A percentile compares a stretch with the other conserved stretches of the same genome.
phyloP scores from a whole-genome alignment of 2,113 vertebrate species.

The Sapajus apella region DNA sequence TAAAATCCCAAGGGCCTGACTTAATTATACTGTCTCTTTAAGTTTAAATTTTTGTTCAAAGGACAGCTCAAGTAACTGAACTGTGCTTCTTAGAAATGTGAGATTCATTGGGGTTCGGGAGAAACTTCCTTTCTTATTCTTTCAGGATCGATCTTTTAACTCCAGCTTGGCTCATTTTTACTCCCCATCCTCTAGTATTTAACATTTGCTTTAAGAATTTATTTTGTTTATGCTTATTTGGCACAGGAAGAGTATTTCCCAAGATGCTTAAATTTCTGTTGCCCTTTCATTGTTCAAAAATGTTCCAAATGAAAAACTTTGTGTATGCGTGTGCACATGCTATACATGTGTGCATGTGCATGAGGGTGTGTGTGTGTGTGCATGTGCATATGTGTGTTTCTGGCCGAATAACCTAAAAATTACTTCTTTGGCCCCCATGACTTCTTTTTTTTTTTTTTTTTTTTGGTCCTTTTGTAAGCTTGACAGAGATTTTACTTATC shows the following conservation, averaged over 20 bases:
- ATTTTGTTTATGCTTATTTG: slow-evolving; percentile 68
- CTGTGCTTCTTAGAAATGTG: background rate
- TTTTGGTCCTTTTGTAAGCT: background rate
- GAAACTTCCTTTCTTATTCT: background rate
- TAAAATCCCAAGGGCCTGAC: background rate
- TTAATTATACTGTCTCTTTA: background rate
- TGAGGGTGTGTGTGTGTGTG: too few species aligned
- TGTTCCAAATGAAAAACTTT: slow-evolving; percentile 37
- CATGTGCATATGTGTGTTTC: background rate
- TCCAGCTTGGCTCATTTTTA: slow-evolving; percentile 30
- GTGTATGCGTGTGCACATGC: background rate
- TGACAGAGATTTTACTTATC: slow-evolving; percentile 13
- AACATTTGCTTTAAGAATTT: slow-evolving; percentile 49
- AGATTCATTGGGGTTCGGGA: background rate
- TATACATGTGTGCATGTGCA: too few species aligned
- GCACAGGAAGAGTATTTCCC: slow-evolving; percentile 40
- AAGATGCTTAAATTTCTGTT: slow-evolving; percentile 49
- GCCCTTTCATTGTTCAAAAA: slow-evolving; percentile 59
- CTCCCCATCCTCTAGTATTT: slow-evolving; percentile 35
- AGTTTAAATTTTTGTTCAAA: background rate
- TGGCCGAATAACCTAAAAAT: slow-evolving; percentile 12
- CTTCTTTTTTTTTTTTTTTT: background rate
- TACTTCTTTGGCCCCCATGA: background rate
- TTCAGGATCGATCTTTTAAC: slow-evolving; percentile 24
- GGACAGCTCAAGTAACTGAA: background rate